Percentiles rank a stretch among this genome's conserved stretches.
Conservation (phyloP, 2,888 invertebrate genomes). For the Euzetes globulus region DNA sequence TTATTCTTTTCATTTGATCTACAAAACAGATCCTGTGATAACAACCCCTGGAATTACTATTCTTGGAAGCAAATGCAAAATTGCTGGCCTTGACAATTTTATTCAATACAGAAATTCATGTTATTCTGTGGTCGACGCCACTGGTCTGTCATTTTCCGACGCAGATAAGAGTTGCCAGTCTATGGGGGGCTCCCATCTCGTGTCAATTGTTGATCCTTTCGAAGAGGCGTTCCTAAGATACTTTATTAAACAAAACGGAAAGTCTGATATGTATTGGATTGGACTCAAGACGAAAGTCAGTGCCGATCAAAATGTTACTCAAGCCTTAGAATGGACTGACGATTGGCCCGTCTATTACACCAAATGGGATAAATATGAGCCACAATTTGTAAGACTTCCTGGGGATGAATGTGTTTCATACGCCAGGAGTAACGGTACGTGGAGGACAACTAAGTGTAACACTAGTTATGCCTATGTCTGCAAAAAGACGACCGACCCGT, state of each 20-base stretch:
- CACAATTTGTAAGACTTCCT: not conserved
- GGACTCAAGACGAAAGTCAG: not conserved
- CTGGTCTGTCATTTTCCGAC: not conserved
- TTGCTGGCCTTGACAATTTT: not conserved
- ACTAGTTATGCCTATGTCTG: not conserved
- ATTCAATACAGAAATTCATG: not conserved
- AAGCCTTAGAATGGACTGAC: not conserved
- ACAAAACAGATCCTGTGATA: not conserved
- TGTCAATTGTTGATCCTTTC: not conserved
- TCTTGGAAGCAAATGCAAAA: not conserved
- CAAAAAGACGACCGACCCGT: not conserved
- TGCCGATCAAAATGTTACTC: not conserved
- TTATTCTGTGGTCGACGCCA: not conserved
- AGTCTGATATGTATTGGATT: not conserved
- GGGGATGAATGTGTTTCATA: not conserved
- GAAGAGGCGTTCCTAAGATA: not conserved
- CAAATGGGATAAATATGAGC: not conserved
- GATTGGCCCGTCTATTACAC: constrained; percentile 5
- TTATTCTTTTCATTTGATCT: not conserved
- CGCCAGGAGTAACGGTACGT: not conserved
- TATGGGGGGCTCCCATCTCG: constrained; percentile 1
- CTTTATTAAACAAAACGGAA: not conserved
- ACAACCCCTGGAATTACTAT: not conserved
- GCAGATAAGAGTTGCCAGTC: not conserved
- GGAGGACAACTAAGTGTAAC: not conserved